phyloP scores from a whole-genome alignment of 2,888 invertebrate genomes.

The Hirudinaria manillensis region DNA sequence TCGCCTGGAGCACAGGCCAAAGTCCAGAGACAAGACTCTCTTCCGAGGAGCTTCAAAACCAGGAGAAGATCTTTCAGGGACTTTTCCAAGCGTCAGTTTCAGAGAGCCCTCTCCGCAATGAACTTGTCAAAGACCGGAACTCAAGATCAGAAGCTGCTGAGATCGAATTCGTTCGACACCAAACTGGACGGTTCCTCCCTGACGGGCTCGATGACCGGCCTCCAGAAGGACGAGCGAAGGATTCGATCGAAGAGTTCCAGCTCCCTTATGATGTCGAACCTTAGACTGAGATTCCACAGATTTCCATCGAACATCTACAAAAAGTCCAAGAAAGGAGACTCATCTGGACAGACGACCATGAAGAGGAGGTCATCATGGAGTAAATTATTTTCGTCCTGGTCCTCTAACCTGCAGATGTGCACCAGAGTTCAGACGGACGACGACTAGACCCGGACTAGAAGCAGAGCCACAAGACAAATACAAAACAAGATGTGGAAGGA shows the following conservation, averaged over 20 bases:
- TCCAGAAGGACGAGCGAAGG: neutral
- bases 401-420: slow-evolving; percentile 11
- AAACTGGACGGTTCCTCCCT: slow-evolving; percentile 1
- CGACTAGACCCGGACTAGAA: neutral
- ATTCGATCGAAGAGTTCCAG: neutral
- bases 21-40: neutral
- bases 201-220: neutral
- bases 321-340: neutral
- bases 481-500: neutral
- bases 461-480: neutral
- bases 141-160: too few species aligned
- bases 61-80: neutral
- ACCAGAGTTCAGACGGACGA: slow-evolving; percentile 17
- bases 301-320: neutral
- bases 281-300: slow-evolving; percentile 2
- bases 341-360: neutral
- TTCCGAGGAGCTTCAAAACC: neutral
- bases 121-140: neutral
- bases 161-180: neutral
- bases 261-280: neutral
- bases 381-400: slow-evolving; percentile 22
- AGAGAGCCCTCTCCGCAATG: neutral
- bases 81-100: neutral
- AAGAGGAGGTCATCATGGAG: neutral
- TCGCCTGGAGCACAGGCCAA: neutral